phyloP scores from a whole-genome alignment of 2,113 vertebrate genomes.

The Crocuta crocuta region DNA sequence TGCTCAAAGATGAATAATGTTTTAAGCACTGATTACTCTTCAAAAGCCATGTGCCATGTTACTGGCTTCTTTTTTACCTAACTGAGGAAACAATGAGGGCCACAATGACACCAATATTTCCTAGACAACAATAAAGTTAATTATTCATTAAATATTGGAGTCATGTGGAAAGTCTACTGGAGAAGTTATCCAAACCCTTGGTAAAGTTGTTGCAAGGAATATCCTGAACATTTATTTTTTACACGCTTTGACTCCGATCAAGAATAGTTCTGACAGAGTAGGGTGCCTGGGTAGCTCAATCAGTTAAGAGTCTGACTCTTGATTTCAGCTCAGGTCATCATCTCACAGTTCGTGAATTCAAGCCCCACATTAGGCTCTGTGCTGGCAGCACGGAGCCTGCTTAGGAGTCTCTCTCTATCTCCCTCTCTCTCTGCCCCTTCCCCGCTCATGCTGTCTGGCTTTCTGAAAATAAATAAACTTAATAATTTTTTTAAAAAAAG shows the following conservation, averaged over 20 bases:
- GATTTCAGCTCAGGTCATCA: too few species aligned
- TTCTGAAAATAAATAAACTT: too few species aligned
- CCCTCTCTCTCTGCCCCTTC: too few species aligned
- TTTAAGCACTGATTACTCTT: not conserved
- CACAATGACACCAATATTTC: not conserved
- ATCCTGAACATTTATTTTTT: not conserved
- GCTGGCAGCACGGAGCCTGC: too few species aligned
- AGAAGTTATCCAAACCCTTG: not conserved
- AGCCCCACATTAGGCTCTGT: too few species aligned
- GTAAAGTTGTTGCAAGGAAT: not conserved
- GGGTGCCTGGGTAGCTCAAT: too few species aligned
- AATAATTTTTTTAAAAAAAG: too few species aligned
- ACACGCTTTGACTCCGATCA: not conserved
- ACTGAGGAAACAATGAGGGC: not conserved
- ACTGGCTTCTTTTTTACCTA: not conserved
- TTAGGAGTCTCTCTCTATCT: too few species aligned
- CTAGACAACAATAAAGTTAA: not conserved
- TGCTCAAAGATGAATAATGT: not conserved
- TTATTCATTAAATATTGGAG: not conserved
- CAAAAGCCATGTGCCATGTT: not conserved
- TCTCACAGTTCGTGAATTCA: too few species aligned
- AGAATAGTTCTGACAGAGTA: not conserved
- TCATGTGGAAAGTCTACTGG: not conserved
- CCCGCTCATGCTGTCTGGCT: too few species aligned
- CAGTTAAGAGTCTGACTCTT: too few species aligned